Percentiles rank a stretch among this genome's conserved stretches.
phyloP scores from a whole-genome alignment of 2,888 invertebrate genomes.

The Schizaphis graminum region DNA sequence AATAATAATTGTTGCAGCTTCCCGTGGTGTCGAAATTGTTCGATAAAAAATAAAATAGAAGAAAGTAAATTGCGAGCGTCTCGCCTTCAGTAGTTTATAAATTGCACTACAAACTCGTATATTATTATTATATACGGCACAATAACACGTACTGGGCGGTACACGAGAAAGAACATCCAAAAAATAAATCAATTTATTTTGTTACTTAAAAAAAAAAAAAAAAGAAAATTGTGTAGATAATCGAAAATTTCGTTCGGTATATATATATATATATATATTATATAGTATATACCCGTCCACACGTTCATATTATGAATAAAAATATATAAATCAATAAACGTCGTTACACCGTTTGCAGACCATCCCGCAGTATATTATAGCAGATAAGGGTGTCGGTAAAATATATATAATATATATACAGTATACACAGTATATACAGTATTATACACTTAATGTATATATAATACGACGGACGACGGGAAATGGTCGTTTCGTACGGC shows the following conservation, averaged over 20 bases:
- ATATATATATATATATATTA: too few species aligned
- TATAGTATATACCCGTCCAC: neutral
- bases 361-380: neutral
- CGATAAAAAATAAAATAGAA: neutral
- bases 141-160: neutral
- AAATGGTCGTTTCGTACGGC: neutral
- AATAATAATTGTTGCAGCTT: neutral
- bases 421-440: neutral
- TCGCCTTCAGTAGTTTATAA: neutral
- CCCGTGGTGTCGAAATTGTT: neutral
- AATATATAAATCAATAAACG: constrained; percentile 21
- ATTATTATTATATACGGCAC: neutral
- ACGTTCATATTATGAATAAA: neutral
- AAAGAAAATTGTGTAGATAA: neutral
- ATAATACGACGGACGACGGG: neutral
- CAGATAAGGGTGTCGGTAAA: neutral
- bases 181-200: neutral
- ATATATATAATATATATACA: neutral
- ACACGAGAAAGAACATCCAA: neutral
- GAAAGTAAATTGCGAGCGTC: neutral
- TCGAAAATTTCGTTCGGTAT: neutral
- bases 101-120: neutral
- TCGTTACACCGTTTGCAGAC: neutral
- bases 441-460: constrained; percentile 5
- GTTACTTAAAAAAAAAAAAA: neutral